phyloP scores from a whole-genome alignment of 2,113 vertebrate species.

The Dicaeum eximium region DNA sequence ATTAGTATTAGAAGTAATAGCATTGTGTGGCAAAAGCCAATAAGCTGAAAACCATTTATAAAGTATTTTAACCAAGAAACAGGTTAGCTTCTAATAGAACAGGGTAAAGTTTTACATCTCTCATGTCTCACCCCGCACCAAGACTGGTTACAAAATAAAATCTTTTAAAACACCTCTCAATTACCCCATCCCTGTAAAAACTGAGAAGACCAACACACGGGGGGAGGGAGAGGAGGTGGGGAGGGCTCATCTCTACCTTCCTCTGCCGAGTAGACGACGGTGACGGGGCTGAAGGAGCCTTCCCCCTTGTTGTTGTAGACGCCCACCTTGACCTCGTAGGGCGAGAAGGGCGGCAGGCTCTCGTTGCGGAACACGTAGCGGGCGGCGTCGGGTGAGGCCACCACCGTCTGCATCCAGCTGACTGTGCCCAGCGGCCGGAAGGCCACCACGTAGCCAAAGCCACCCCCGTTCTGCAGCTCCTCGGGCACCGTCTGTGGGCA shows the following conservation, averaged over 20 bases:
- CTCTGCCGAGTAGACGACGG: conserved; percentile 90
- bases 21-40: not conserved
- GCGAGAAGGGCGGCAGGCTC: conserved; percentile 91
- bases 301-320: conserved; percentile 98
- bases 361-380: conserved; percentile 94
- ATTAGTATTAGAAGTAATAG: not conserved
- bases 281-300: conserved; percentile 86
- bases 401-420: conserved; percentile 96
- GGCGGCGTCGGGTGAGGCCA: conserved; percentile 87
- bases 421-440: conserved; percentile 86
- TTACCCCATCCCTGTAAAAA: not conserved
- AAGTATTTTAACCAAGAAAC: not conserved
- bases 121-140: not conserved
- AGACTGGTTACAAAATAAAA: not conserved
- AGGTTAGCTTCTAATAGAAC: not conserved
- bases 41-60: not conserved
- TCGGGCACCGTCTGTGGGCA: conserved; percentile 87
- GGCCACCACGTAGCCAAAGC: conserved; percentile 97
- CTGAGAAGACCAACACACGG: not conserved
- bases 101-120: not conserved
- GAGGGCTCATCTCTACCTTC: conserved; percentile 74
- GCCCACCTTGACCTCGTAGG: conserved; percentile 94
- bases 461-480: conserved; percentile 91
- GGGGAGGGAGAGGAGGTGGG: not conserved
- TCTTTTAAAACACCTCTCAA: not conserved